Percentiles rank a stretch among this genome's conserved stretches.
Conservation (phyloP, 1,140 invertebrate species). For the Notospermus geniculatus region DNA sequence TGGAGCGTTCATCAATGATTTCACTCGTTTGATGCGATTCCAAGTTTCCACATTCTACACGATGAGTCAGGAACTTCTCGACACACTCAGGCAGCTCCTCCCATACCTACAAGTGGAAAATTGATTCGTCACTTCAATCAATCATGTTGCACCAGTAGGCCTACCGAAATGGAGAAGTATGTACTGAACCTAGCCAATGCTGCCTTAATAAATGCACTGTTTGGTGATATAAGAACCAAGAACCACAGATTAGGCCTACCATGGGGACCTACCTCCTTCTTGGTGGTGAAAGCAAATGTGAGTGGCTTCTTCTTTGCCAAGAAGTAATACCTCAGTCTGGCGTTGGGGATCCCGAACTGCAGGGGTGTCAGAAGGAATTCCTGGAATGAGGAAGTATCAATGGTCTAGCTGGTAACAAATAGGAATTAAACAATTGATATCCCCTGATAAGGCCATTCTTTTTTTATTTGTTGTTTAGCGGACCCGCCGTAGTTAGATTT, state of each 20-base stretch:
- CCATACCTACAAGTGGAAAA: conserved; percentile 15
- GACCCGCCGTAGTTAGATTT: conserved; percentile 58
- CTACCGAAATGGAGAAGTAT: too few species aligned
- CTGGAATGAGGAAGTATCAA: conserved; percentile 63
- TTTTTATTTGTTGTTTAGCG: too few species aligned
- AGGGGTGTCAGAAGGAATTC: conserved; percentile 84
- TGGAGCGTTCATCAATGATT: neutral
- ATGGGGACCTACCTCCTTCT: neutral
- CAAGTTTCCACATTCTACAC: neutral
- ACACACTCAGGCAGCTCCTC: conserved; percentile 18
- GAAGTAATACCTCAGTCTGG: conserved; percentile 84
- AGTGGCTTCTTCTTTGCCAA: conserved; percentile 42
- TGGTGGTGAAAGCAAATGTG: neutral
- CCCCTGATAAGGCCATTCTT: too few species aligned
- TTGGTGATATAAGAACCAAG: too few species aligned
- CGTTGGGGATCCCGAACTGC: conserved; percentile 86
- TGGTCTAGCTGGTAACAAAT: too few species aligned
- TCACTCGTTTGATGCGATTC: too few species aligned
- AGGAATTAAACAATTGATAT: too few species aligned
- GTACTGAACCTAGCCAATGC: too few species aligned
- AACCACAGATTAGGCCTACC: too few species aligned
- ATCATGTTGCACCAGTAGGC: too few species aligned
- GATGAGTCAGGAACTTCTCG: conserved; percentile 19
- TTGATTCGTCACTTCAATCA: neutral
- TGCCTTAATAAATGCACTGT: too few species aligned